A percentile compares a stretch with the other conserved stretches of the same genome.
Evolutionary conservation across 2,113 vertebrate genomes (phyloP).

Genomic region (Indicator maculatus): DNA sequence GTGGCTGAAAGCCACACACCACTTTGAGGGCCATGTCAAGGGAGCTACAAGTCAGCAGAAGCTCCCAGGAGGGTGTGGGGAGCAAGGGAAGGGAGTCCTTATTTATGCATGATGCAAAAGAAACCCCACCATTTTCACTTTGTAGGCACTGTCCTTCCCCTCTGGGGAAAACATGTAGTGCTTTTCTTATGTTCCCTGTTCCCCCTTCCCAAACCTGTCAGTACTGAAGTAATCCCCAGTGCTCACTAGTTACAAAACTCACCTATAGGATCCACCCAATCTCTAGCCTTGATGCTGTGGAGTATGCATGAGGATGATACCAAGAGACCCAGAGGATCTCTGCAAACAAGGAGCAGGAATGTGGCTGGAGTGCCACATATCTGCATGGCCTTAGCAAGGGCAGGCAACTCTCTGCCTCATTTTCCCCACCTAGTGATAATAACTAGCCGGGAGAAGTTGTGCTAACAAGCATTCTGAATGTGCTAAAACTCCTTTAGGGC

Average conservation of each 20-base stretch:
- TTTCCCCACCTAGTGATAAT: background rate
- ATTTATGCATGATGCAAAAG: background rate
- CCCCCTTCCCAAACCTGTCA: background rate
- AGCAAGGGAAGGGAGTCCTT: background rate
- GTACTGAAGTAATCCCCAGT: background rate
- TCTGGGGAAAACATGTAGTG: background rate
- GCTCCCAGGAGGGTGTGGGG: background rate
- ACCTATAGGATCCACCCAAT: no score
- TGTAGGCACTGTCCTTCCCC: background rate
- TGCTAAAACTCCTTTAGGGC: background rate
- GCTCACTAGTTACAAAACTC: background rate
- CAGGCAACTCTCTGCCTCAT: background rate
- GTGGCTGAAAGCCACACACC: constrained; percentile 27
- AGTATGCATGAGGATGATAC: rapidly evolving
- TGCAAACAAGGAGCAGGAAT: background rate
- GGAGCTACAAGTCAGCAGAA: constrained; percentile 7
- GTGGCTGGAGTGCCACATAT: background rate
- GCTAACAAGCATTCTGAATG: background rate
- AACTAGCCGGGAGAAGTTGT: background rate
- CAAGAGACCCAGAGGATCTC: background rate
- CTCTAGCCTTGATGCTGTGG: background rate
- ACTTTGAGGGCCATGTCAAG: background rate
- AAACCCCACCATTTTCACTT: background rate
- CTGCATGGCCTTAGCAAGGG: background rate
- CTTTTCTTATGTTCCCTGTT: background rate